phyloP scores from a whole-genome alignment of 2,888 invertebrate genomes.

The Craniophora ligustri region DNA sequence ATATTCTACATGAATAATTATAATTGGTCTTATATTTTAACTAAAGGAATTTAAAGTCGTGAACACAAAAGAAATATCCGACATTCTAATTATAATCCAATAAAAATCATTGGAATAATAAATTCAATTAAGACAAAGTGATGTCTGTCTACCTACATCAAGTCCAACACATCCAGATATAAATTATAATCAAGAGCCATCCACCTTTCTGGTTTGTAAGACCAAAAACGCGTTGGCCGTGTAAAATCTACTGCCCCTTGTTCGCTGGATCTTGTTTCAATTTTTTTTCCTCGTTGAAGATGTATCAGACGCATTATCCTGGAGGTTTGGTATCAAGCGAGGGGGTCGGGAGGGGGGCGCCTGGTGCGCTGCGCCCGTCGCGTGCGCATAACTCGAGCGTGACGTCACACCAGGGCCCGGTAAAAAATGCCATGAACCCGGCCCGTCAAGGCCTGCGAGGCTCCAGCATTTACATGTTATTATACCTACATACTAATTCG shows the following conservation, averaged over 20 bases:
- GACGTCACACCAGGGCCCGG: constrained; percentile 82
- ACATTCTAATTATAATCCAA: background rate
- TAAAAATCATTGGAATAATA: constrained; percentile 9
- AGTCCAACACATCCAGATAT: constrained; percentile 50
- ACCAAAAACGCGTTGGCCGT: constrained; percentile 74
- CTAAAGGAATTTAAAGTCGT: background rate
- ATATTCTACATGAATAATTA: too few relatives aligned
- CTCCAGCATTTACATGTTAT: constrained; percentile 75
- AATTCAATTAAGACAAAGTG: constrained; percentile 34
- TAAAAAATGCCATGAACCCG: constrained; percentile 84
- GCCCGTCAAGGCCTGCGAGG: constrained; percentile 79
- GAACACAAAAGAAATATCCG: background rate
- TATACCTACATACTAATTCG: constrained; percentile 66
- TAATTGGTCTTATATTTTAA: too few relatives aligned
- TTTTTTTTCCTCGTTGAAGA: constrained; percentile 83
- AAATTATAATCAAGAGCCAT: constrained; percentile 68
- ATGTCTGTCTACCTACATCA: constrained; percentile 29
- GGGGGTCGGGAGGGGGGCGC: constrained; percentile 47
- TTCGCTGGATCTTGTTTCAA: constrained; percentile 75
- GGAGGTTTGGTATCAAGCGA: constrained; percentile 77
- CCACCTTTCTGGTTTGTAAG: constrained; percentile 73
- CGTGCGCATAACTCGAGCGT: constrained; percentile 82
- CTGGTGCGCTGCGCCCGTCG: constrained; percentile 61
- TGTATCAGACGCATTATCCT: constrained; percentile 85
- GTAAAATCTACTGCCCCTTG: constrained; percentile 80